Percentiles rank a stretch among this genome's conserved stretches.
phyloP scores from a whole-genome alignment of 2,888 invertebrate species.

The Tetranychus piercei region DNA sequence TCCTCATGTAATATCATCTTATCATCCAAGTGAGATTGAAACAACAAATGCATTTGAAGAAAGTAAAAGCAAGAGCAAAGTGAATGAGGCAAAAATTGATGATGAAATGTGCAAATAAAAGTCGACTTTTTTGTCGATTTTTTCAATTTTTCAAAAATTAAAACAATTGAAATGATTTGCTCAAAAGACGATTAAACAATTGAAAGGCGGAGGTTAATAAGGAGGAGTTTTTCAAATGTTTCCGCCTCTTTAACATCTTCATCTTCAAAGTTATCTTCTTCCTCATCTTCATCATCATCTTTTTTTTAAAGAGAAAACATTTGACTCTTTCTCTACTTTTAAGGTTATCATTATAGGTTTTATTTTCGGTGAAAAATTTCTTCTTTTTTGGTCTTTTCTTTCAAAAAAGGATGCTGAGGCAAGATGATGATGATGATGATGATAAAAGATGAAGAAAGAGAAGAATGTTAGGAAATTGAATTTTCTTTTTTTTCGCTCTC shows the following conservation, averaged over 20 bases:
- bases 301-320: not conserved
- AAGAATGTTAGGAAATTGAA: slow-evolving; percentile 1
- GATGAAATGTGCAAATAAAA: too few relatives aligned
- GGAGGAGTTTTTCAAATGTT: slow-evolving; percentile 1
- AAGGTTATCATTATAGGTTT: not conserved
- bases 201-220: not conserved
- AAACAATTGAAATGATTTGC: too few relatives aligned
- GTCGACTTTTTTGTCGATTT: too few relatives aligned
- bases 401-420: not conserved
- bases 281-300: not conserved
- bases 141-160: too few relatives aligned
- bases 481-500: not conserved
- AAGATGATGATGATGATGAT: not conserved
- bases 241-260: not conserved
- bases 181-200: too few relatives aligned
- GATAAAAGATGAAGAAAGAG: not conserved
- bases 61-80: too few relatives aligned
- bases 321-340: not conserved
- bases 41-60: too few relatives aligned
- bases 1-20: not conserved
- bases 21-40: too few relatives aligned
- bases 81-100: too few relatives aligned
- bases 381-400: not conserved
- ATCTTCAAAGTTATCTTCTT: not conserved
- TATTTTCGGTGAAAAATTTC: not conserved